Percentiles rank a stretch among this genome's conserved stretches.
phyloP scores from a whole-genome alignment of 2,888 invertebrate genomes.

The Perithous albicinctus region DNA sequence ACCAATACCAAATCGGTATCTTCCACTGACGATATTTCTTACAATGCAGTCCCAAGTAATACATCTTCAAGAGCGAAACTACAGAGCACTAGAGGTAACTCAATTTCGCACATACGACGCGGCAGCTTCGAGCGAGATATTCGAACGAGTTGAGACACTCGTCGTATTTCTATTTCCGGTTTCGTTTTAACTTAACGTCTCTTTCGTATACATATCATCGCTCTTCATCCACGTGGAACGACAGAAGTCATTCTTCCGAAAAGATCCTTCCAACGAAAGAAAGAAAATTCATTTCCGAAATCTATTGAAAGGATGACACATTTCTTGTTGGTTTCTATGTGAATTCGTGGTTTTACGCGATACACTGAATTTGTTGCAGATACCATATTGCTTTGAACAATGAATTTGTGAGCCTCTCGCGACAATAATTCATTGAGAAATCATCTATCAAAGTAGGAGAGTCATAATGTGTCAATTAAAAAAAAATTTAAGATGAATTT shows the following conservation, averaged over 20 bases:
- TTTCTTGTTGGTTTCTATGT: too few relatives aligned
- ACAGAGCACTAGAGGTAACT: conserved; percentile 26
- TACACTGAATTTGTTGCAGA: not conserved
- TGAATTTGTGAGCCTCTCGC: conserved; percentile 41
- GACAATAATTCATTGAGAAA: not conserved
- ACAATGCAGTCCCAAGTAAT: not conserved
- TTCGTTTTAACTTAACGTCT: conserved; percentile 24
- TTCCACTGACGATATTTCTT: conserved; percentile 1
- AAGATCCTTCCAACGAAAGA: conserved; percentile 12
- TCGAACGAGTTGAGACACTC: conserved; percentile 14
- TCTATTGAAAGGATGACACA: conserved; percentile 24
- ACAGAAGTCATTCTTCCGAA: conserved; percentile 24
- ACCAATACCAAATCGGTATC: not conserved
- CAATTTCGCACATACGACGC: conserved; percentile 6
- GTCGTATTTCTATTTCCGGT: conserved; percentile 33
- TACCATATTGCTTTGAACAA: conserved; percentile 5
- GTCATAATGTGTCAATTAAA: too few relatives aligned
- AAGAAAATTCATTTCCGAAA: conserved; percentile 63
- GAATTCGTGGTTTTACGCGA: conserved; percentile 25
- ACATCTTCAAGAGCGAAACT: conserved; percentile 2
- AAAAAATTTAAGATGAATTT: too few relatives aligned
- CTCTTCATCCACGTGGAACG: not conserved
- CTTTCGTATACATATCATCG: not conserved
- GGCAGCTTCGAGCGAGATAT: conserved; percentile 21
- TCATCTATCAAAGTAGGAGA: not conserved